Base-by-base conservation (phyloP, 2,797 vertebrate genomes). In the Danio aesculapii region DNA sequence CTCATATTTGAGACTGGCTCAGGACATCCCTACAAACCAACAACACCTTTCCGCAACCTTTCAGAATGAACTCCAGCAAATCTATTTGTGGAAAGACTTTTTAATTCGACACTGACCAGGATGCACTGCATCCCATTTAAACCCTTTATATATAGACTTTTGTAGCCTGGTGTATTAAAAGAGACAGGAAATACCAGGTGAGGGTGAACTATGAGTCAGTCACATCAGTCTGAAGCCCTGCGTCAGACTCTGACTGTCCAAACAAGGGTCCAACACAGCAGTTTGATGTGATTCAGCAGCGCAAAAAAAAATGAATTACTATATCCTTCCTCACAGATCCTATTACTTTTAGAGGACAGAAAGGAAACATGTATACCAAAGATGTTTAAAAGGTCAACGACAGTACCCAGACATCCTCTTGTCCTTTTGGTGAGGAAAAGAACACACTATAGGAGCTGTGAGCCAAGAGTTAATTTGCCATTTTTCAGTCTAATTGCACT, bases 281-380 rank as follows among this genome's bases (percentile, higher is more conserved):
- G 75, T 82, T 69, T 85, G 53, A 81, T 78, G 64, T 71, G 57
- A 79, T 64, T 78, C 82, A 79, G 58, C 66, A 61, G 77, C 16
- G 77, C 58, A 82, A 77, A 52, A 75, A 19, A 57, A 80, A 81
- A 21, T 62, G 83, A 30, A 85, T 73, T 61, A 71, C 30, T 44
- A 55, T 46, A 62, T 79, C 75, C 67, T 52, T 67, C 72, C 78
- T 74, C 19, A 71, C 55, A 84, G 80, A 59, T 12, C 39, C 47
- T 19, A 85, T 64, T 63, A 59, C 58, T 64, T 64, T 62, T 47
- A 50, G 43, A 43, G 55, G 13, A 43, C 21, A 50, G 50, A 68
- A n/a, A 11, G 2, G 30, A 59, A 49, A 72, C 46, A 8, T 44
- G 57, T 10, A 82, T 14, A 52, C 30, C 66, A 16, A 19, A 75